These are phyloP conservation scores for Hipposideros armiger DNA, from an alignment of 2,113 vertebrate species.

Conservation along the genomic window DNA sequence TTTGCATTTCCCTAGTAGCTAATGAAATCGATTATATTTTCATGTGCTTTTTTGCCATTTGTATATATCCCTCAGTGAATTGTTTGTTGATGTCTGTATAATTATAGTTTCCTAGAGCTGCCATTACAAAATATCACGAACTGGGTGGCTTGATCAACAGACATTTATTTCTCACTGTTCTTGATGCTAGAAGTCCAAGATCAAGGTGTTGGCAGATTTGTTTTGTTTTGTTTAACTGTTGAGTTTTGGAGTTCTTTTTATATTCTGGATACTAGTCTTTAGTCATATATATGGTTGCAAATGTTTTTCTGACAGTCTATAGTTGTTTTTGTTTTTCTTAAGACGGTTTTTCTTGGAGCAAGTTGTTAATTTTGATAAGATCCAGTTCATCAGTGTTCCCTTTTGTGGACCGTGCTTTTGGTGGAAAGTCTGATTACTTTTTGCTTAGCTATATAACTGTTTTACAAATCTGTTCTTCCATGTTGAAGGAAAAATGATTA, in stretches of 20 bases:
- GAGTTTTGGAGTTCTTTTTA: background rate
- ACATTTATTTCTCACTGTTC: background rate
- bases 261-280: background rate
- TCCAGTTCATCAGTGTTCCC: background rate
- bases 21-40: background rate
- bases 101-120: background rate
- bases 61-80: background rate
- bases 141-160: background rate
- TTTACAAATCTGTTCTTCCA: background rate
- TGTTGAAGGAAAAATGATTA: background rate
- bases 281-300: background rate
- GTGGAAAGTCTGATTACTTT: background rate
- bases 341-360: background rate
- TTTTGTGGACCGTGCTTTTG: background rate
- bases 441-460: background rate
- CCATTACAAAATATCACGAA: background rate
- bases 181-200: background rate
- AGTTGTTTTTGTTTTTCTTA: background rate
- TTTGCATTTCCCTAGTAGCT: background rate
- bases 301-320: background rate
- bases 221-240: background rate
- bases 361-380: background rate
- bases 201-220: background rate
- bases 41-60: background rate
- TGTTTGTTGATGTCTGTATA: background rate